phyloP scores from a whole-genome alignment of 2,888 invertebrate species.

The Blastobasis lacticolella region DNA sequence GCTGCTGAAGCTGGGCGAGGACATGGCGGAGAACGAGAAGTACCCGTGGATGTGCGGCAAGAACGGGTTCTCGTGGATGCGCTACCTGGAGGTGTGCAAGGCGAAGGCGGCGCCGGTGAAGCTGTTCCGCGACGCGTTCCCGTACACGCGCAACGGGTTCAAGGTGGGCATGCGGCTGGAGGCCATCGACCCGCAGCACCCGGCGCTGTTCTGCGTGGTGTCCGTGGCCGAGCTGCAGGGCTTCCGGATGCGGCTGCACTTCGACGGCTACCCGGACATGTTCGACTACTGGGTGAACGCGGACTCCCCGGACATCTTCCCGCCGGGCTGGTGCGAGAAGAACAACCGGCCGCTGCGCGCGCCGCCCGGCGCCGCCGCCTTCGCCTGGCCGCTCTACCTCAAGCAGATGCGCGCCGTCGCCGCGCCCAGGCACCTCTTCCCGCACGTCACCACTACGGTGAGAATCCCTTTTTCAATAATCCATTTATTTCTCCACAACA shows the following conservation, averaged over 20 bases:
- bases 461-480: constrained; percentile 24
- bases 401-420: constrained; percentile 82
- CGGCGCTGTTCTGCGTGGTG: constrained; percentile 90
- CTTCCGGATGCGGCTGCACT: constrained; percentile 88
- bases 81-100: constrained; percentile 82
- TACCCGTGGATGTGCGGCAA: constrained; percentile 82
- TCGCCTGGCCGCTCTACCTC: constrained; percentile 90
- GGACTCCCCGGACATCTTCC: constrained; percentile 93
- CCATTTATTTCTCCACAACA: too few species aligned
- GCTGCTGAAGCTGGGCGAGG: constrained; percentile 44
- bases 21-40: constrained; percentile 54
- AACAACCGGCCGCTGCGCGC: constrained; percentile 85
- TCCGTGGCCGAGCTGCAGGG: constrained; percentile 88
- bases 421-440: constrained; percentile 86
- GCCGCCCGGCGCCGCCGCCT: constrained; percentile 81
- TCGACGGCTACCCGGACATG: constrained; percentile 91
- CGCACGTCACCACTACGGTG: constrained; percentile 78
- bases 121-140: constrained; percentile 86
- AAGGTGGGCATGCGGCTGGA: constrained; percentile 92
- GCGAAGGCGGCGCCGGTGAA: constrained; percentile 84
- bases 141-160: constrained; percentile 83
- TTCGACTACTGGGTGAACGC: constrained; percentile 97
- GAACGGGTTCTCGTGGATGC: constrained; percentile 84
- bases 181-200: constrained; percentile 94
- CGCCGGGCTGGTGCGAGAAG: constrained; percentile 94